A percentile compares a stretch with the other conserved stretches of the same genome.
These are phyloP conservation scores for Scomber colias DNA, from an alignment of 2,113 vertebrate species.

Conservation along the genomic window DNA sequence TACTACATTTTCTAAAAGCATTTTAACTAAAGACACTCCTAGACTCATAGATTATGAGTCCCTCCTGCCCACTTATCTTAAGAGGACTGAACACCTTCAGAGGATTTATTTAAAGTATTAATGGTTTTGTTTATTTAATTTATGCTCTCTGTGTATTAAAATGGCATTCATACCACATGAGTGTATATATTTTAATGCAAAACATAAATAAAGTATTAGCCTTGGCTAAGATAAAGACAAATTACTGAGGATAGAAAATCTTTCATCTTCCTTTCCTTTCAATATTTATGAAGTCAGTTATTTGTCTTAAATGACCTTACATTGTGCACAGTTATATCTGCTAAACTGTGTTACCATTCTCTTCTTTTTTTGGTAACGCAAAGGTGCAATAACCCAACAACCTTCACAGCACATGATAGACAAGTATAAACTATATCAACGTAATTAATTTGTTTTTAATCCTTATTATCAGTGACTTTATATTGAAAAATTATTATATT, in stretches of 20 bases:
- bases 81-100: constrained; percentile 8
- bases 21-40: neutral
- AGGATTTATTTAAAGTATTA: neutral
- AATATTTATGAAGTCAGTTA: neutral
- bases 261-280: neutral
- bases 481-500: neutral
- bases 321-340: neutral
- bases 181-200: neutral
- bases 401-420: neutral
- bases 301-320: constrained; percentile 12
- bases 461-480: no score
- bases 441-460: neutral
- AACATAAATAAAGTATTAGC: constrained; percentile 13
- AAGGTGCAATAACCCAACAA: neutral
- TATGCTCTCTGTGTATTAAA: neutral
- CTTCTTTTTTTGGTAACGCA: neutral
- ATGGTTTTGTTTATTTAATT: neutral
- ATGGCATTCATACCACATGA: neutral
- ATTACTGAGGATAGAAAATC: neutral
- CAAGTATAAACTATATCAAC: neutral
- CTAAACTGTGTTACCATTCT: neutral
- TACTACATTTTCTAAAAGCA: constrained; percentile 16
- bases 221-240: neutral
- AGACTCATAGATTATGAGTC: constrained; percentile 1
- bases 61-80: neutral